Evolutionary conservation across 2,888 invertebrate species (phyloP).

Genomic region (Chloromyia formosa): DNA sequence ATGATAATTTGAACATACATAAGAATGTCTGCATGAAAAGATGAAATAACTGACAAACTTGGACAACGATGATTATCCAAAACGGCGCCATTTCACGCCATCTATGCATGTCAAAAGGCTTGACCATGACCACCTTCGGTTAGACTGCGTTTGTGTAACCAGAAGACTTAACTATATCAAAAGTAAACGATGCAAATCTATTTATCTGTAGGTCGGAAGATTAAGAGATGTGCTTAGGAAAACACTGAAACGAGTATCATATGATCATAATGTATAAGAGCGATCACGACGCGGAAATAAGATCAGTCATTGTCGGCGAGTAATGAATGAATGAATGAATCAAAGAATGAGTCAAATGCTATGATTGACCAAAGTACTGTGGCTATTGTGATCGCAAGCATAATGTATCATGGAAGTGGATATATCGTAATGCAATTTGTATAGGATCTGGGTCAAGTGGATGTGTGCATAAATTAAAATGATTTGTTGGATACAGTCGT

Average conservation of each 20-base stretch:
- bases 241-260: not conserved
- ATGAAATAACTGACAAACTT: not conserved
- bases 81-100: too few relatives aligned
- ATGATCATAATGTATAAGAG: not conserved
- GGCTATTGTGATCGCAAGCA: not conserved
- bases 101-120: not conserved
- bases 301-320: not conserved
- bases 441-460: not conserved
- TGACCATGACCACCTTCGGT: constrained; percentile 5
- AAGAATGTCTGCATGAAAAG: not conserved
- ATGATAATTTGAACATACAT: not conserved
- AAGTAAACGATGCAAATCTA: not conserved
- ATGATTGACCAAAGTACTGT: not conserved
- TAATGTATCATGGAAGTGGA: not conserved
- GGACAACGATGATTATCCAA: too few relatives aligned
- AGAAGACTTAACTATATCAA: not conserved
- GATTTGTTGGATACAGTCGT: too few relatives aligned
- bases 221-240: not conserved
- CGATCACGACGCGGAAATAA: not conserved
- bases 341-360: too few relatives aligned
- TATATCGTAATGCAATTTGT: not conserved
- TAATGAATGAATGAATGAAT: not conserved
- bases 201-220: not conserved
- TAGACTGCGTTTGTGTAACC: not conserved
- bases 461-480: not conserved